Evolutionary conservation across 2,888 invertebrate genomes (phyloP), one percentile per base, ranked within the genome.

Genomic region (Apoderus coryli): DNA sequence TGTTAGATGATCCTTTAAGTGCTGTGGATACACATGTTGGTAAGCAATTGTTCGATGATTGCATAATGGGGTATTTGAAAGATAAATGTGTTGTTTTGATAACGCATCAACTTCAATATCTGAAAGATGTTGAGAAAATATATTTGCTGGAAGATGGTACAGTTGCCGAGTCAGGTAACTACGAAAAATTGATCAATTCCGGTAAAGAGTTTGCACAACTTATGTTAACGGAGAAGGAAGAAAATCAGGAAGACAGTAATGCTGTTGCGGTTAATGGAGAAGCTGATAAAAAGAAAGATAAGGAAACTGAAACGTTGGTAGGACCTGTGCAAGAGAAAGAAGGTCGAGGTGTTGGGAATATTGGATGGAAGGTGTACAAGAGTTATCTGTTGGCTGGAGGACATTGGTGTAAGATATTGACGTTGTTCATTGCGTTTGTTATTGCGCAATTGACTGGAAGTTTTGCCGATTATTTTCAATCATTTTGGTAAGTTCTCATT

Each of bases 11-110:
- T 60, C 88, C 89, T 0, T 60, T 89, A 11, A 78, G 84, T 39
- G 88, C 89, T 0, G 88, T 89, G 4, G 89, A 90, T 59, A 69
- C 85, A 4, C 79, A 80, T 50, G 88, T 89, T 2, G 84, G 85
- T 2, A 70, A 79, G 1, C 79, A 85, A 56, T 63, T 90, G 40
- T 89, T 86, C 58, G 80, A 86, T 48, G 69, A 76, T 47, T 84
- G 80, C 47, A 65, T 81, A 27, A 63, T 43, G 6, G 46, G 65
- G 3, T 70, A 71, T 44, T 57, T 84, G 38, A 61, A 65, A 7
- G 63, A 71, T 38, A 71, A 76, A 48, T 74, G 77, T 2, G 58
- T 75, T 11, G 66, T 85, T 24, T 64, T 84, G 14, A 76, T 80
- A 38, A 85, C 84, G 0, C 75, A 75, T 46, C 75, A 75, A 52